Base-by-base conservation (phyloP, 2,113 vertebrate genomes). In the Petrocephalus zakoni region DNA sequence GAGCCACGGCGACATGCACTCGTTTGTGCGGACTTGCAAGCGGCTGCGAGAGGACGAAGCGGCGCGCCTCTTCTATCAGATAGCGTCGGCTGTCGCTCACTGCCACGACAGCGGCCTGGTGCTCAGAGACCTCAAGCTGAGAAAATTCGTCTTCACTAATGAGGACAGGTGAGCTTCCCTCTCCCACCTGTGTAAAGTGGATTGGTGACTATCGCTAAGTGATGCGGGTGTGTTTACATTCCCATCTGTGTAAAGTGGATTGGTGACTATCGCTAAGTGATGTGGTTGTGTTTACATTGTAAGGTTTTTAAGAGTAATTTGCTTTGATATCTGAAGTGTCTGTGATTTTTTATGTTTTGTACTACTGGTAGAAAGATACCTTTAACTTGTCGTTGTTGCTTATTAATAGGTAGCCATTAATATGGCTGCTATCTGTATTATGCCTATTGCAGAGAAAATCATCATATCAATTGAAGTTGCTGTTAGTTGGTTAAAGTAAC, bases 1-100 rank as follows among this genome's bases (percentile, higher is more conserved):
- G 87, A 96, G 96, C 93, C 96, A 96, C 95, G 96, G 96, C 91
- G 96, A 97, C 92, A 96, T 97, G 96, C 96, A 97, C 90, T 97
- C 96, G 0, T 96, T 97, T 81, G 96, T 97, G 85, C 96, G 96
- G 84, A 96, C 96, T 91, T 96, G 96, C 93, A 97, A 97, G 93
- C 96, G 96, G 92, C 95, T 97, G 91, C 96, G 95, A 81, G 96
- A 97, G 90, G 96, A 97, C 89, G 96, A 97, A 89, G 96, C 96
- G 15, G 96, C 96, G 90, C 94, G 95, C 87, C 95, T 97, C 5
- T 97, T 97, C 93, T 95, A 96, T 91, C 96, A 97, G 94, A 97
- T 97, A 83, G 96, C 94, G 85, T 97, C 96, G 0, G 96, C 96
- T 0, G 96, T 97, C 91, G 96, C 96, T 84, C 96, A 97, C 91